A percentile compares a stretch with the other conserved stretches of the same genome.
Evolutionary conservation across 2,113 vertebrate species (phyloP).

Genomic region (Perca flavescens): DNA sequence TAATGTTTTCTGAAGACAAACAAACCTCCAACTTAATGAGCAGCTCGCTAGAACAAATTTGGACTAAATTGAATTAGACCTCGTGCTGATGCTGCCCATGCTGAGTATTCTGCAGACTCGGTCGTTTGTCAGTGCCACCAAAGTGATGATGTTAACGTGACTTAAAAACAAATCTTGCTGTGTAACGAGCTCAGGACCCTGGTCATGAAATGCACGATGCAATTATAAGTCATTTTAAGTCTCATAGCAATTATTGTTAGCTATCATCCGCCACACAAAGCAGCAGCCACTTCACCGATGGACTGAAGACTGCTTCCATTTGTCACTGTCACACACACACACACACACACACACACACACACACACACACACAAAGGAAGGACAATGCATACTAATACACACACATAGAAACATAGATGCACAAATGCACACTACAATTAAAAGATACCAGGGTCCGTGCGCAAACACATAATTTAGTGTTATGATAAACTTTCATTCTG

Average conservation of each 20-base stretch:
- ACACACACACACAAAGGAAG: not conserved
- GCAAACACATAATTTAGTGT: not conserved
- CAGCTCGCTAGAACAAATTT: constrained; percentile 70
- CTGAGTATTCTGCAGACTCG: constrained; percentile 30
- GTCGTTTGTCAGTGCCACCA: constrained; percentile 68
- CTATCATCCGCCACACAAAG: constrained; percentile 68
- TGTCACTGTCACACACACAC: constrained; percentile 72
- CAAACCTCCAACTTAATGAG: constrained; percentile 72
- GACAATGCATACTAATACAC: not conserved
- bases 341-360: constrained; percentile 23
- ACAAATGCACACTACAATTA: constrained; percentile 1
- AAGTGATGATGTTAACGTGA: constrained; percentile 68
- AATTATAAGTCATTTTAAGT: constrained; percentile 70
- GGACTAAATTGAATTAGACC: constrained; percentile 72
- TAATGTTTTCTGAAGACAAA: constrained; percentile 76
- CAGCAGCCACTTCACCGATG: constrained; percentile 48
- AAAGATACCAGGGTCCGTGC: not conserved
- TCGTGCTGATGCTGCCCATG: constrained; percentile 50
- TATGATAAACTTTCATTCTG: no score
- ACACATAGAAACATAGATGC: constrained; percentile 5
- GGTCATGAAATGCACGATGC: constrained; percentile 66
- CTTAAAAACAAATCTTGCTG: constrained; percentile 49
- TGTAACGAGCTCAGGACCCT: constrained; percentile 58
- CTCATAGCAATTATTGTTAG: constrained; percentile 70
- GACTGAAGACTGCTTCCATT: constrained; percentile 53